phyloP scores from a whole-genome alignment of 2,888 invertebrate species.

The Cyclophora albipunctata region DNA sequence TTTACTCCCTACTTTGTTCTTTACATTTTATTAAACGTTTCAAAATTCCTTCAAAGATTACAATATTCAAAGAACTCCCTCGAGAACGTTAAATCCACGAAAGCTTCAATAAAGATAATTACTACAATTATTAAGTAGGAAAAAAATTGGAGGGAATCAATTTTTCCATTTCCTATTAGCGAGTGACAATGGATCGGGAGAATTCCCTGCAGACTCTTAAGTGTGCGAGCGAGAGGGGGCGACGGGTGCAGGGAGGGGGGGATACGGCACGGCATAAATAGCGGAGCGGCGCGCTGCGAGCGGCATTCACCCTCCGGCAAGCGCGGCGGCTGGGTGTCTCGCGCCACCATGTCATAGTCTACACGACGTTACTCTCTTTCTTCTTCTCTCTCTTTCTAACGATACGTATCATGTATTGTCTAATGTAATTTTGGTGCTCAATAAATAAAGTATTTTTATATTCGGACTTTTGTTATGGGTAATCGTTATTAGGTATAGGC shows the following conservation, averaged over 20 bases:
- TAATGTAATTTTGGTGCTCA: conserved; percentile 68
- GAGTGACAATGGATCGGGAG: conserved; percentile 59
- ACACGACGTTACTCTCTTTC: conserved; percentile 26
- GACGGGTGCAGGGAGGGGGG: conserved; percentile 24
- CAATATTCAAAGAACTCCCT: conserved; percentile 13
- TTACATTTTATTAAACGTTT: conserved; percentile 33
- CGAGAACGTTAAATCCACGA: conserved; percentile 14
- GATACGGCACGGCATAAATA: conserved; percentile 42
- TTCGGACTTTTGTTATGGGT: conserved; percentile 53
- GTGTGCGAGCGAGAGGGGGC: conserved; percentile 27
- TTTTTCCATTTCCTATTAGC: conserved; percentile 59
- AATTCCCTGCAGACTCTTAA: conserved; percentile 57
- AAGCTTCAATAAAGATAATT: conserved; percentile 56
- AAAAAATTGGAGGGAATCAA: conserved; percentile 55
- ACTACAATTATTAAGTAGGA: conserved; percentile 59
- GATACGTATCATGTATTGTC: conserved; percentile 70
- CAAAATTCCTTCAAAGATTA: conserved; percentile 22
- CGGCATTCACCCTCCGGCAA: conserved; percentile 54
- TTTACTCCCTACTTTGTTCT: conserved; percentile 56
- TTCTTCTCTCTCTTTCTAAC: conserved; percentile 49
- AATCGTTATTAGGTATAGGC: conserved; percentile 44
- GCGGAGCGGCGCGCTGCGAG: conserved; percentile 13
- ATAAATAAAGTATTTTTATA: conserved; percentile 58
- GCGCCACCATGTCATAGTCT: conserved; percentile 46
- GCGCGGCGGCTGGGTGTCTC: conserved; percentile 43